Conservation (phyloP, 1,140 invertebrate genomes). For the Drosophila mayri region DNA sequence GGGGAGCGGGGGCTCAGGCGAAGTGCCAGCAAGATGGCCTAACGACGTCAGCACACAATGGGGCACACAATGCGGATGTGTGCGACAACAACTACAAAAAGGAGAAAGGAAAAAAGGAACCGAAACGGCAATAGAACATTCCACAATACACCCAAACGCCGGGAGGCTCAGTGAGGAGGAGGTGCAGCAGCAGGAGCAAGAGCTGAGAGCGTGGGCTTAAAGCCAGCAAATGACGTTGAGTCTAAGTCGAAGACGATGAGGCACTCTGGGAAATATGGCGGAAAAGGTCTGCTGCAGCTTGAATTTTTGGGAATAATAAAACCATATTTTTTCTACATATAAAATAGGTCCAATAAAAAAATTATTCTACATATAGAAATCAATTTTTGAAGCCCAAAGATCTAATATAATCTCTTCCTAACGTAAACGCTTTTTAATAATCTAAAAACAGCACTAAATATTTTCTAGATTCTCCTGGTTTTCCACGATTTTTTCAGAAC, state of each 20-base stretch:
- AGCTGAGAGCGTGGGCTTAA: conserved; percentile 24
- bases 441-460: background rate
- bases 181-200: background rate
- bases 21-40: conserved; percentile 62
- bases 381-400: background rate
- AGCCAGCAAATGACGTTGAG: conserved; percentile 40
- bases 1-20: conserved; percentile 14
- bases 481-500: background rate
- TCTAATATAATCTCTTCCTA: background rate
- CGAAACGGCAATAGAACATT: conserved; percentile 80
- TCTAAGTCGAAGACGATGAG: conserved; percentile 40
- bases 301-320: background rate
- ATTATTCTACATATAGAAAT: background rate
- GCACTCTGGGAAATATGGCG: conserved; percentile 30
- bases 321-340: background rate
- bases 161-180: conserved; percentile 2
- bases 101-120: conserved; percentile 10
- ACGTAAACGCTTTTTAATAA: background rate
- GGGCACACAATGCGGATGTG: conserved; percentile 65
- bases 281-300: background rate
- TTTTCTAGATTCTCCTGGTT: background rate
- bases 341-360: background rate
- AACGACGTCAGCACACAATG: conserved; percentile 76
- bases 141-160: conserved; percentile 66
- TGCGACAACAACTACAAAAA: conserved; percentile 40